Conservation (phyloP, 2,113 vertebrate species). For the Bos javanicus region DNA sequence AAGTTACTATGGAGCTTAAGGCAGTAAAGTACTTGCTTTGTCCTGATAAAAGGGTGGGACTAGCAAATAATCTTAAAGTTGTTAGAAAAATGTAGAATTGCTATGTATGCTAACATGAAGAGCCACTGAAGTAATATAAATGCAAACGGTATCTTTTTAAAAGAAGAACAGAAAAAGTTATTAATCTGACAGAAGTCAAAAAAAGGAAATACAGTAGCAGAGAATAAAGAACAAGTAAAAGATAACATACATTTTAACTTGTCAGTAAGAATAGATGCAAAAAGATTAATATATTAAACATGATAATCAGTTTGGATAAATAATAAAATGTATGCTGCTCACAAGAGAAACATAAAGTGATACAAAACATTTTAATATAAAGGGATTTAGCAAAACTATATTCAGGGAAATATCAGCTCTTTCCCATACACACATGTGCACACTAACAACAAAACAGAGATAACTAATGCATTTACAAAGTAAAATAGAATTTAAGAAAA, state of each 20-base stretch:
- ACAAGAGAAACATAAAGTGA: neutral
- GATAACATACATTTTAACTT: neutral
- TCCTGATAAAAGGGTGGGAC: neutral
- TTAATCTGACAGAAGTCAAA: neutral
- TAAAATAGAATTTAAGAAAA: slow-evolving; percentile 13
- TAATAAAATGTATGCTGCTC: neutral
- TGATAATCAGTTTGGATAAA: neutral
- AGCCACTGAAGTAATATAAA: neutral
- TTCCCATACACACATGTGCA: neutral
- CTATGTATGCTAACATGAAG: neutral
- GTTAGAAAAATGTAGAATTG: neutral
- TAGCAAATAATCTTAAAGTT: neutral
- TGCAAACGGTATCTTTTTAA: neutral
- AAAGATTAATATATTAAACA: neutral
- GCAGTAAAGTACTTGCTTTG: neutral
- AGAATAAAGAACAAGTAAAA: neutral
- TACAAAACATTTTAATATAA: slow-evolving; percentile 4
- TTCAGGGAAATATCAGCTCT: neutral
- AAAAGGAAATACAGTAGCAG: neutral
- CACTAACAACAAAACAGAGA: neutral
- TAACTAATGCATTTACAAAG: neutral
- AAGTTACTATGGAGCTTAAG: neutral
- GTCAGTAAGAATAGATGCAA: slow-evolving; percentile 18
- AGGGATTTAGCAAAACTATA: neutral
- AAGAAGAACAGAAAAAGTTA: neutral